Evolutionary conservation across 2,888 invertebrate species (phyloP), one percentile per base, ranked within the genome.

Genomic region (Drosophila infuscata): DNA sequence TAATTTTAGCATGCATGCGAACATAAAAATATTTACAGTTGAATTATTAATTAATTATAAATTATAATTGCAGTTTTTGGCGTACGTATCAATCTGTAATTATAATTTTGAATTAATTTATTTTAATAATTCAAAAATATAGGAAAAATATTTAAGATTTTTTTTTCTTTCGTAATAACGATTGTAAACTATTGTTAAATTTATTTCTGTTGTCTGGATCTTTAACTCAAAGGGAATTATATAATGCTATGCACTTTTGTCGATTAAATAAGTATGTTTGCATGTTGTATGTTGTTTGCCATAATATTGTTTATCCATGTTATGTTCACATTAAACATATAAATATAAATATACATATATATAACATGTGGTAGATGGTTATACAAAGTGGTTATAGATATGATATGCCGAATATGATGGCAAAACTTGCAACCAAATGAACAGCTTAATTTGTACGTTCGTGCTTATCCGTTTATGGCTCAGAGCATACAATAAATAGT

Each of bases 391-490:
- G 46, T 41, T 20, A 54, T 59, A 53, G 20, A 30, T 48, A 33
- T 49, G 38, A 57, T 67, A 41, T 20, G 9, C 52, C 30, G 32
- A 12, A 73, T 58, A 61, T 51, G 38, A 43, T 51, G 62, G 41
- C 43, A 57, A 57, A 79, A 59, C 65, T 67, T 38, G 60, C 38
- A 60, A n/a, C 52, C 68, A 60, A 56, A 60, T 66, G 60, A 49
- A 69, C 68, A 68, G 68, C 60, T 76, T 72, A 72, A 72, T 73
- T 81, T 66, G 60, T 66, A 76, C 36, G 62, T 72, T 80, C 81
- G 68, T 80, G 81, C 76, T 65, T 33, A 79, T 59, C 58, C 63
- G 43, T 75, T 78, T 79, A 79, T 80, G 76, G 76, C 62, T 43
- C 38, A 66, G 49, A 68, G 64, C 78, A 76, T 80, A 76, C 76